Base-by-base conservation (phyloP, 2,113 vertebrate species). In the Hydrochoerus hydrochaeris region DNA sequence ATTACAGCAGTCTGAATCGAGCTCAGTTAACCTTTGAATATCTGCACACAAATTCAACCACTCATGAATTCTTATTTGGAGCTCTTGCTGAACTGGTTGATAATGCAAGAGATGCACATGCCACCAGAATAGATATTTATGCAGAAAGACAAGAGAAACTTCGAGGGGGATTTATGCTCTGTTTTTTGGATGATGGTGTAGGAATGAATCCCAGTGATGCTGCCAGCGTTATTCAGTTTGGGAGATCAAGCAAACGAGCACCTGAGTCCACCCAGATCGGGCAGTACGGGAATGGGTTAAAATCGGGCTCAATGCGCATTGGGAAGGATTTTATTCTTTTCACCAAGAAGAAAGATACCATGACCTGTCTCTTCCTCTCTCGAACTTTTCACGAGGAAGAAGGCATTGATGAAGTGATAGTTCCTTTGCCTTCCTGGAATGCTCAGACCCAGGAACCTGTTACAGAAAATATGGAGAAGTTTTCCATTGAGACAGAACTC, bases 241-340 rank as follows among this genome's bases (percentile, higher is more conserved):
- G 99, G 95, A 99, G 99, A 98, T 99, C 99, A 49, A 99, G 98
- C 98, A 99, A 99, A 97, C 98, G 99, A 26, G 99, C 99, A 7
- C 99, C 99, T 0, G 99, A 99, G 97, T 99, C 99, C 13, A 99
- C 99, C 69, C 99, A 99, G 94, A 99, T 99, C 3, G 99, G 99
- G 94, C 99, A 99, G 97, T 99, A 99, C 92, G 99, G 99, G 96
- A 99, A 99, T 22, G 99, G 99, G 87, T 98, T 99, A 94, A 99
- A 99, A 99, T 99, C 99, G 99, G 99, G 99, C 65, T 99, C 99
- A 73, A 99, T 99, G 99, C 98, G 99, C 91, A 99, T 99, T 30
- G 99, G 99, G 65, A 99, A 99, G 98, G 99, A 99, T 98, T 99
- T 99, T 96, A 99, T 99, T 96, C 98, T 99, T 69, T 99, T 99